Percentiles rank a stretch among this genome's conserved stretches.
phyloP scores from a whole-genome alignment of 2,888 invertebrate genomes.

The Diarsia rubi region DNA sequence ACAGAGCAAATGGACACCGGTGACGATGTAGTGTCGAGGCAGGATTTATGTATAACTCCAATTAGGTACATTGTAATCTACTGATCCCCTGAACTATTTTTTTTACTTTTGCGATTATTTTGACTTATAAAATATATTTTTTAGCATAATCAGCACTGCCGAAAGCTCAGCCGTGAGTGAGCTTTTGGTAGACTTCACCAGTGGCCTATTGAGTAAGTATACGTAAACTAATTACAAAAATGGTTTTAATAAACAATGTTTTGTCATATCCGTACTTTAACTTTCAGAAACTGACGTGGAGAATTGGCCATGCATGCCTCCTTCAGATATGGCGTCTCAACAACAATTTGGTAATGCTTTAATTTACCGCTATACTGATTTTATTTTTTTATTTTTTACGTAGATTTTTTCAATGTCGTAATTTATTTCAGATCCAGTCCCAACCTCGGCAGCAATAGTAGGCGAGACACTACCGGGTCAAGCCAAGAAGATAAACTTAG shows the following conservation, averaged over 20 bases:
- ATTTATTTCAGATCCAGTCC: constrained; percentile 3
- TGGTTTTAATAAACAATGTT: too few species aligned
- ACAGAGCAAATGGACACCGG: neutral
- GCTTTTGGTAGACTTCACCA: neutral
- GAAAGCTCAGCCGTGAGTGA: neutral
- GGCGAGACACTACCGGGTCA: neutral
- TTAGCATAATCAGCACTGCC: neutral
- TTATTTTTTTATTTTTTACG: neutral
- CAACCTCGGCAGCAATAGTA: neutral
- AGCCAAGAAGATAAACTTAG: too few species aligned
- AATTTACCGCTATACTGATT: neutral
- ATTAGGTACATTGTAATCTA: neutral
- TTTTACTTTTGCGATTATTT: neutral
- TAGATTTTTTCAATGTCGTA: neutral
- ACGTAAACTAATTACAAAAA: neutral
- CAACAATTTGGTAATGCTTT: neutral
- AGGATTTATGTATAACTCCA: neutral
- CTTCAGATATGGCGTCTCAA: neutral
- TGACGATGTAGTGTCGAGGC: neutral
- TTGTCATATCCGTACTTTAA: neutral
- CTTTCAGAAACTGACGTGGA: neutral
- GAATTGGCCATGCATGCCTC: neutral
- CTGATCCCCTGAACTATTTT: neutral
- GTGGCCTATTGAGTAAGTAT: constrained; percentile 2
- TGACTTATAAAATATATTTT: neutral